These are phyloP conservation scores for Lycaena phlaeas DNA, from an alignment of 2,888 invertebrate genomes.

Conservation along the genomic window DNA sequence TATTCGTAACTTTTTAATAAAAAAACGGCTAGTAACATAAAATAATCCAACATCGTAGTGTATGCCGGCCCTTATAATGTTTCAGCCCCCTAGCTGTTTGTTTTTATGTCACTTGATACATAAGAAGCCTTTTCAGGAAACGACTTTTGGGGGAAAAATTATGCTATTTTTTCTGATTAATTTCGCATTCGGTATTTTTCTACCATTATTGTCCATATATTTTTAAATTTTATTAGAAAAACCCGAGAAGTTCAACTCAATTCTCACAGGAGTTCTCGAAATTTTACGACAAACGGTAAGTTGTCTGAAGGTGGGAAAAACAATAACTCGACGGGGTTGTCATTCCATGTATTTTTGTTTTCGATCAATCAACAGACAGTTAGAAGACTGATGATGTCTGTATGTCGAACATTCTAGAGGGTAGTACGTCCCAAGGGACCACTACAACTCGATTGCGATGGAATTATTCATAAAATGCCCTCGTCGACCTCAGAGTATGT, in stretches of 20 bases:
- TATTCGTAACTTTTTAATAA: too few species aligned
- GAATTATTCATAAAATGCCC: conserved; percentile 16
- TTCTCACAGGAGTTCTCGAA: too few species aligned
- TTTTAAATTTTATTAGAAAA: too few species aligned
- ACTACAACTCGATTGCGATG: conserved; percentile 9
- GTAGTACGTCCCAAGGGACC: conserved; percentile 5
- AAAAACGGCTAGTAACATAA: too few species aligned
- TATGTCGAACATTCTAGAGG: background rate
- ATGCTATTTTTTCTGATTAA: conserved; percentile 9
- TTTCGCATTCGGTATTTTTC: background rate
- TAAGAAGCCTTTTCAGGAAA: conserved; percentile 21
- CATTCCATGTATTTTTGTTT: too few species aligned
- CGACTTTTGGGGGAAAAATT: conserved; percentile 13
- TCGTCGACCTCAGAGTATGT: background rate
- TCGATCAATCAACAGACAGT: too few species aligned
- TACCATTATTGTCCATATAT: background rate
- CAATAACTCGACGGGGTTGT: too few species aligned
- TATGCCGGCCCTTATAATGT: background rate
- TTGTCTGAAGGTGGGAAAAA: too few species aligned
- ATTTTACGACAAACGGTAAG: too few species aligned
- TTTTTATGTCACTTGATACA: conserved; percentile 23
- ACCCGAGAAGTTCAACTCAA: too few species aligned
- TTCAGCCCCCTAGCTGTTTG: conserved; percentile 15
- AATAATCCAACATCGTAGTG: too few species aligned
- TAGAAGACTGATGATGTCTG: background rate